These are phyloP conservation scores for Cottus gobio DNA, from an alignment of 2,113 vertebrate species.

Conservation along the genomic window DNA sequence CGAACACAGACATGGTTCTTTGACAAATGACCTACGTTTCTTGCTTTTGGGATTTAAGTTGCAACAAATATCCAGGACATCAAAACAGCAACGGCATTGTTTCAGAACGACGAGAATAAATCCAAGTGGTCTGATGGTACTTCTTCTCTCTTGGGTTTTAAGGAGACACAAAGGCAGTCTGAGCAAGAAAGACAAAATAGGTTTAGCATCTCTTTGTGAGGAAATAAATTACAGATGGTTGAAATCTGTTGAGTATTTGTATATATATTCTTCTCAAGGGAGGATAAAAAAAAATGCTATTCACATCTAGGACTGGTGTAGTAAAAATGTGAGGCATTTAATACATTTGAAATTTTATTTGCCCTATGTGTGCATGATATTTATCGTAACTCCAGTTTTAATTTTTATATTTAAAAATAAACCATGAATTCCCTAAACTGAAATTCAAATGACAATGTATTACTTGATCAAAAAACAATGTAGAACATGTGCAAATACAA, in stretches of 20 bases:
- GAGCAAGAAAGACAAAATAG: slow-evolving; percentile 11
- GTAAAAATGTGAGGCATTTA: background rate
- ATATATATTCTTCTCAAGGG: background rate
- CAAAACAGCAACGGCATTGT: slow-evolving; percentile 39
- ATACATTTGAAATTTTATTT: background rate
- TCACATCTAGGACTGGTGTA: background rate
- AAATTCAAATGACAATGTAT: background rate
- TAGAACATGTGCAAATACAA: background rate
- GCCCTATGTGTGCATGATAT: background rate
- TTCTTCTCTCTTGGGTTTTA: background rate
- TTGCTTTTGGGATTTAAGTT: slow-evolving; percentile 51
- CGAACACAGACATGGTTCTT: slow-evolving; percentile 51
- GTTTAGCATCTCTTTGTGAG: slow-evolving; percentile 22
- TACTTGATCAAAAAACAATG: background rate
- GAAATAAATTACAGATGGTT: slow-evolving; percentile 42
- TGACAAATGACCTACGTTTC: slow-evolving; percentile 62
- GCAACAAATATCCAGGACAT: slow-evolving; percentile 45
- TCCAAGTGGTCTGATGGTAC: background rate
- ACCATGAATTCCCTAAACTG: background rate
- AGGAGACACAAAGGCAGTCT: slow-evolving; percentile 26
- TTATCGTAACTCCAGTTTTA: background rate
- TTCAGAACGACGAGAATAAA: slow-evolving; percentile 22
- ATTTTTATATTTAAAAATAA: background rate
- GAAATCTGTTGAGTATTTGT: slow-evolving; percentile 18
- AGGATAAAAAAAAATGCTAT: background rate